phyloP scores from a whole-genome alignment of 1,140 invertebrate species.

The Hesperophylax magnus region DNA sequence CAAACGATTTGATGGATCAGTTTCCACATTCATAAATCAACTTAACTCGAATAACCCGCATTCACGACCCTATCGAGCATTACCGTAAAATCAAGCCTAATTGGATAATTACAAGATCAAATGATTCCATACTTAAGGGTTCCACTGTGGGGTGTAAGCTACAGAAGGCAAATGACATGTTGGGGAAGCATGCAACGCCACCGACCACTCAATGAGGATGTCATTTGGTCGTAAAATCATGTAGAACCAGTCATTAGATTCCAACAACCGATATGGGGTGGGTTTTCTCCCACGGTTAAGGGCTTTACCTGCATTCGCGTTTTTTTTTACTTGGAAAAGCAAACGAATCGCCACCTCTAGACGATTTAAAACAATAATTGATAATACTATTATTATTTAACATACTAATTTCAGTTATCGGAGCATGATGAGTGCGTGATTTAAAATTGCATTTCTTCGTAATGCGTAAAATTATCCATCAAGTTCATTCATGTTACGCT shows the following conservation, averaged over 20 bases:
- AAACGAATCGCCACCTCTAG: too few species aligned
- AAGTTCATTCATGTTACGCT: too few species aligned
- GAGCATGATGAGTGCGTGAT: too few species aligned
- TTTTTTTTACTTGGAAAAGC: too few species aligned
- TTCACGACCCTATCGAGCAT: slow-evolving; percentile 11
- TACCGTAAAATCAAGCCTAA: slow-evolving; percentile 46
- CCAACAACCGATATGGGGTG: slow-evolving; percentile 12
- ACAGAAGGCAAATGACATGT: slow-evolving; percentile 50
- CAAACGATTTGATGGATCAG: too few species aligned
- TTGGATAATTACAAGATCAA: slow-evolving; percentile 52
- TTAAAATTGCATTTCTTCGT: too few species aligned
- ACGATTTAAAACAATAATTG: too few species aligned
- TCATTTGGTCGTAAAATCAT: slow-evolving; percentile 44
- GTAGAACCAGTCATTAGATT: slow-evolving; percentile 35
- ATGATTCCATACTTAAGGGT: slow-evolving; percentile 37
- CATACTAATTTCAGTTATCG: too few species aligned
- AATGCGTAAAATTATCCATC: too few species aligned
- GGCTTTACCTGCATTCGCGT: background rate
- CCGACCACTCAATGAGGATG: slow-evolving; percentile 37
- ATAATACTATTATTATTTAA: too few species aligned
- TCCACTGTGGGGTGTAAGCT: slow-evolving; percentile 9
- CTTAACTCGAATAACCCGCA: background rate
- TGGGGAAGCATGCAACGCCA: slow-evolving; percentile 27
- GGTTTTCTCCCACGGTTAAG: slow-evolving; percentile 23
- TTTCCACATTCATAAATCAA: background rate